Conservation (phyloP, 2,888 invertebrate genomes). For the Caenorhabditis sp. region DNA sequence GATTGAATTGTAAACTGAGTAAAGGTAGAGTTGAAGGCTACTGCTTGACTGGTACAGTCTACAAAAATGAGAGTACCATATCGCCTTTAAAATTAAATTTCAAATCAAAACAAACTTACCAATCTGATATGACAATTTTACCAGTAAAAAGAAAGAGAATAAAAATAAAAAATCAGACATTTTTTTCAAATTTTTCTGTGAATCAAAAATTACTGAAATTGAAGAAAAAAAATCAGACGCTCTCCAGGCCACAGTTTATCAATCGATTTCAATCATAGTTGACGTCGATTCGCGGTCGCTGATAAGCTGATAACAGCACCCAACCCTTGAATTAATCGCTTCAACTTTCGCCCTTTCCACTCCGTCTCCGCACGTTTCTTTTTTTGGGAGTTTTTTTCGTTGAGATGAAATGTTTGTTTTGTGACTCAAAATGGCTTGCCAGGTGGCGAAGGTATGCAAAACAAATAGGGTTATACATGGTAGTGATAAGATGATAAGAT, state of each 20-base stretch:
- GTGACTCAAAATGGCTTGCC: no score
- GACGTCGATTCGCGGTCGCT: background rate
- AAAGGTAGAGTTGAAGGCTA: no score
- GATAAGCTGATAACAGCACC: background rate
- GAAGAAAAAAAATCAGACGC: background rate
- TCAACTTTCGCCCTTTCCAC: background rate
- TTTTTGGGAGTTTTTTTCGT: no score
- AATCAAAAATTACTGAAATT: background rate
- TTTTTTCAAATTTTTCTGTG: no score
- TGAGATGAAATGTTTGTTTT: background rate
- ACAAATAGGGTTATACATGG: no score
- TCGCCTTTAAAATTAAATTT: background rate
- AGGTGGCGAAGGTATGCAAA: no score
- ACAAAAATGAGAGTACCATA: background rate
- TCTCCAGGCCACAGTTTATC: no score
- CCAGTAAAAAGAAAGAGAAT: background rate
- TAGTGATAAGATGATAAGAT: no score
- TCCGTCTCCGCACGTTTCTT: no score
- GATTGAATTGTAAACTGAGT: no score
- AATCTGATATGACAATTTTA: background rate
- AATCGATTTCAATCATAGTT: background rate
- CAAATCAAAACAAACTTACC: background rate
- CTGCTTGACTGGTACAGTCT: conserved; percentile 46
- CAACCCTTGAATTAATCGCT: background rate
- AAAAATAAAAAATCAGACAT: background rate